phyloP scores from a whole-genome alignment of 2,797 vertebrate genomes.

The Brachyrhaphis roseni region DNA sequence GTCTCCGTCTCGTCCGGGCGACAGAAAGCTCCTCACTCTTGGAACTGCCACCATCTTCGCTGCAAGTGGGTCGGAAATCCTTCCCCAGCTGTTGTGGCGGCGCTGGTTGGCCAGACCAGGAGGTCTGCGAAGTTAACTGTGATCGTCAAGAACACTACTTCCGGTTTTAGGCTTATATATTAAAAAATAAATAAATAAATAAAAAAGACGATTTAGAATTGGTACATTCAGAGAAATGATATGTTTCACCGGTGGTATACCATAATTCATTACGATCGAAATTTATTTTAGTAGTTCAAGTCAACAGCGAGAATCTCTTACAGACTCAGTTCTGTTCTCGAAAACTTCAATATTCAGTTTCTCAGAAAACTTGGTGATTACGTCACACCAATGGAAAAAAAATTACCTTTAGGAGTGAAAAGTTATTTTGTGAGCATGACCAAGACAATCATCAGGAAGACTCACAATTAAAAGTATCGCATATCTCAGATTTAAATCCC shows the following conservation, averaged over 20 bases:
- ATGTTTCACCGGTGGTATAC: not conserved
- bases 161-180: conserved; percentile 37
- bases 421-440: not conserved
- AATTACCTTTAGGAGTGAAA: not conserved
- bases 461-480: not conserved
- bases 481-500: too few relatives aligned
- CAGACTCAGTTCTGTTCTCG: too few relatives aligned
- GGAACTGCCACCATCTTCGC: conserved; percentile 73
- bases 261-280: not conserved
- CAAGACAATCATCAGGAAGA: not conserved
- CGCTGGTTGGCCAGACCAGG: conserved; percentile 42
- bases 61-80: conserved; percentile 71
- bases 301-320: not conserved
- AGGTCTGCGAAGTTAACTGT: conserved; percentile 40
- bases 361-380: not conserved
- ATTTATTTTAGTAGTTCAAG: not conserved
- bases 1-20: conserved; percentile 47
- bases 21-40: conserved; percentile 34
- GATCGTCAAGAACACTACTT: conserved; percentile 18
- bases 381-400: not conserved
- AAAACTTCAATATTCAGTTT: too few relatives aligned
- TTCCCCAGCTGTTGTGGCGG: conserved; percentile 75
- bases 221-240: not conserved
- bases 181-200: not conserved
- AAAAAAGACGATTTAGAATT: not conserved